phyloP scores from a whole-genome alignment of 2,113 vertebrate species.

The Hippocampus comes region DNA sequence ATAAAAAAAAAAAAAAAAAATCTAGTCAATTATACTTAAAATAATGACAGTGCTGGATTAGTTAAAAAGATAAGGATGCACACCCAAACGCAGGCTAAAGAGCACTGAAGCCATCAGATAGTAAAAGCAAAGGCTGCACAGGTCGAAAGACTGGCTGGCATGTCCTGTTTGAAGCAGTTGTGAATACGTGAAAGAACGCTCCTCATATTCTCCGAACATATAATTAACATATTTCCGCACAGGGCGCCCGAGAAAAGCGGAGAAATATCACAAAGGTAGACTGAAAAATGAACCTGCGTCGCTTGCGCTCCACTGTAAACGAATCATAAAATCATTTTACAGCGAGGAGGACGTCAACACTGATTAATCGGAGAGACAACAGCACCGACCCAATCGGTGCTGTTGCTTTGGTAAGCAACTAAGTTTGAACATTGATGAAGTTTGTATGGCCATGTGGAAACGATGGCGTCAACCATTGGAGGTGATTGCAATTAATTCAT shows the following conservation, averaged over 20 bases:
- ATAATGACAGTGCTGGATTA: neutral
- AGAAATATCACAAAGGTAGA: too few species aligned
- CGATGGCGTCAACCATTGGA: too few species aligned
- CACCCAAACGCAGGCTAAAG: conserved; percentile 16
- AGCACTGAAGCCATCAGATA: neutral
- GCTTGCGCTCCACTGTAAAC: neutral
- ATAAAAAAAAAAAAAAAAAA: neutral
- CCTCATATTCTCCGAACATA: neutral
- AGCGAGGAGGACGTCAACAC: too few species aligned
- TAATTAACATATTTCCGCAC: neutral
- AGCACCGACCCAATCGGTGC: too few species aligned
- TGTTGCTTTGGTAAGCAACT: too few species aligned
- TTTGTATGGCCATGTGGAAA: too few species aligned
- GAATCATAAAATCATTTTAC: too few species aligned
- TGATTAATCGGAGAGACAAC: too few species aligned
- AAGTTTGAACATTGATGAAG: too few species aligned
- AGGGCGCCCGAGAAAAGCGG: too few species aligned
- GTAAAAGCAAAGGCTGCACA: conserved; percentile 63
- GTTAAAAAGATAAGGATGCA: neutral
- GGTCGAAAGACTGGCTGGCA: conserved; percentile 33
- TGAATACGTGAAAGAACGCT: conserved; percentile 25
- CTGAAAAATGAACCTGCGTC: neutral
- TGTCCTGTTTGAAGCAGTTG: conserved; percentile 65
- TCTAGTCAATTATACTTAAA: neutral
- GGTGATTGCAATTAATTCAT: too few species aligned